phyloP scores from a whole-genome alignment of 2,113 vertebrate genomes.

The Salvelinus alpinus region DNA sequence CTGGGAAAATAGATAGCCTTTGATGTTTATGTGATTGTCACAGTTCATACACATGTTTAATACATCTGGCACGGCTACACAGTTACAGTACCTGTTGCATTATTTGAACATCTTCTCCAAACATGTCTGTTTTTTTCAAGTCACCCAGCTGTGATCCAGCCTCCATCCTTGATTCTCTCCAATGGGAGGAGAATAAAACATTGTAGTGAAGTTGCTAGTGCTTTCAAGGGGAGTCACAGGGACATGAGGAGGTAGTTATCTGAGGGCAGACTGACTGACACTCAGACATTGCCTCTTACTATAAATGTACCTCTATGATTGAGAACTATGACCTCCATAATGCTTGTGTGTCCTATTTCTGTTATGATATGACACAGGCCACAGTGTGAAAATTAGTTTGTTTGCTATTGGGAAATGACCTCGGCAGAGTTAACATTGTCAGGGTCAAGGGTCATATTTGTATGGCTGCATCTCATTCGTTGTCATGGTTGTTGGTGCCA shows the following conservation, averaged over 20 bases:
- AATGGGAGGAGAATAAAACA: constrained; percentile 26
- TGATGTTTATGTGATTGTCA: constrained; percentile 52
- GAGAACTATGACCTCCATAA: not conserved
- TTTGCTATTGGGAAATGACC: not conserved
- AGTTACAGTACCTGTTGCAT: constrained; percentile 3
- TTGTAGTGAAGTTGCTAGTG: not conserved
- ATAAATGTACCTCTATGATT: not conserved
- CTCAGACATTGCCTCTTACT: not conserved
- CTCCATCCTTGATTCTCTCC: constrained; percentile 17
- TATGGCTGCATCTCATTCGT: constrained; percentile 13
- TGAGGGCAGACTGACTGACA: constrained; percentile 28
- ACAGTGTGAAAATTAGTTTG: not conserved
- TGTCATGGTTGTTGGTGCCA: not conserved
- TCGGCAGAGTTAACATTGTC: not conserved
- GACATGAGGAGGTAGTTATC: constrained; percentile 15
- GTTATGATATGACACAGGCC: not conserved
- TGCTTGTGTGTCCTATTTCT: no score
- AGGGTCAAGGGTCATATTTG: constrained; percentile 13
- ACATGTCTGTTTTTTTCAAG: constrained; percentile 21
- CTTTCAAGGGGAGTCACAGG: constrained; percentile 22
- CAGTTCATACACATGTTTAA: not conserved
- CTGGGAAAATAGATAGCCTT: constrained; percentile 37
- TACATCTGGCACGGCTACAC: not conserved
- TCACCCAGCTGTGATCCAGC: constrained; percentile 27
- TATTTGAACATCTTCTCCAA: not conserved